Evolutionary conservation across 2,113 vertebrate genomes (phyloP), one percentile per base, ranked within the genome.

Genomic region (Pontoporia blainvillei): DNA sequence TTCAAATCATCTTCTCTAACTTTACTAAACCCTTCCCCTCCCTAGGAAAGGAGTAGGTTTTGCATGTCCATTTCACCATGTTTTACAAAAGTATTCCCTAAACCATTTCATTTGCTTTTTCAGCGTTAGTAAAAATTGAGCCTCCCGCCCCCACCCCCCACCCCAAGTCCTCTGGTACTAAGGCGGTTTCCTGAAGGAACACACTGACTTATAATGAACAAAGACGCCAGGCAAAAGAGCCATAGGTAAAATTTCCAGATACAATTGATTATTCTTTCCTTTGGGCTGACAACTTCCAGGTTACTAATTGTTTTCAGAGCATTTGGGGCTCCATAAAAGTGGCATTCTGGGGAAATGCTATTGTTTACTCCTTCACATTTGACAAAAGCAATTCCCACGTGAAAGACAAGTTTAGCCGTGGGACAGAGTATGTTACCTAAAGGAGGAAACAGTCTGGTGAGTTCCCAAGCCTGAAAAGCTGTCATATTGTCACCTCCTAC

Each of bases 301-400:
- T 99, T 99, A 98, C 98, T 99, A 99, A 99, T 99, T 99, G 99
- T 99, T 99, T 99, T 99, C 97, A 95, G 98, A 98, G 98, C 98
- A 98, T 99, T 99, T 98, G 99, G 98, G 99, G 98, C 98, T 98
- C 99, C 98, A 98, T 99, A 98, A 99, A 99, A 99, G 98, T 99
- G 99, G 99, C 99, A 99, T 99, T 98, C 98, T 98, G 99, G 99
- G 99, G 99, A 99, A 99, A 99, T 99, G 98, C 99, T 99, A 99
- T 99, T 99, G 99, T 99, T 99, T 99, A 99, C 99, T 98, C 99
- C 99, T 99, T 99, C 99, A 99, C 99, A 98, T 98, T 99, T 98
- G 99, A 99, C 98, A 99, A 99, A 99, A 98, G 99, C 98, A 99
- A 99, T 99, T 99, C 99, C 99, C 99, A 99, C 98, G 99, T 99